Evolutionary conservation across 2,888 invertebrate species (phyloP), one percentile per base, ranked within the genome.

Genomic region (Nebria salina): DNA sequence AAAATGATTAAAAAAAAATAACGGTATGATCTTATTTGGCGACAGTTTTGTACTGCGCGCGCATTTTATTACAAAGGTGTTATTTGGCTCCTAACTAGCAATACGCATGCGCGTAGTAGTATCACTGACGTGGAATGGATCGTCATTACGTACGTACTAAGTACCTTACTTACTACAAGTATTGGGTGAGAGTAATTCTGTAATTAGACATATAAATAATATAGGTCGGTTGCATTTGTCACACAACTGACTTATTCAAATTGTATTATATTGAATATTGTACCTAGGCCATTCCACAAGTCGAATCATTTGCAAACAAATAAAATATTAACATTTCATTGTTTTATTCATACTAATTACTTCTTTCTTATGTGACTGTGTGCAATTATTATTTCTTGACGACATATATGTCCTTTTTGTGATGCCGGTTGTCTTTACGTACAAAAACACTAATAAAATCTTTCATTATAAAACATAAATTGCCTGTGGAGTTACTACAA

Each of bases 121-220:
- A 41, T 11, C 5, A 81, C 43, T 41, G 15, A 43, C 41, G 43
- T 15, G 11, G 76, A 66, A 64, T n/a, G 13, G 72, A 72, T 81
- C 81, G 73, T 81, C n/a, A 68, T 86, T 83, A 86, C 87, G 89
- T 89, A 89, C 86, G 88, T 89, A 89, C 89, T 88, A 87, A 88
- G 88, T 89, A 89, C 89, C 86, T 87, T 70, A 87, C 86, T 86
- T 86, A 78, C 72, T 65, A 72, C 75, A 80, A 80, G 75, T 80
- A 75, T 75, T 80, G 80, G 80, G 80, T 80, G 80, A 75, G 80
- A 80, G 80, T 79, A 75, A 80, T 68, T 15, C 75, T 80, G 80
- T 80, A 80, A 80, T 80, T 80, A 82, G 77, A 76, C 66, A 78
- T 76, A 73, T 77, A 76, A 70, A 73, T 64, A 74, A 74, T 73